phyloP scores from a whole-genome alignment of 1,140 invertebrate genomes.

The Mercenaria mercenaria region DNA sequence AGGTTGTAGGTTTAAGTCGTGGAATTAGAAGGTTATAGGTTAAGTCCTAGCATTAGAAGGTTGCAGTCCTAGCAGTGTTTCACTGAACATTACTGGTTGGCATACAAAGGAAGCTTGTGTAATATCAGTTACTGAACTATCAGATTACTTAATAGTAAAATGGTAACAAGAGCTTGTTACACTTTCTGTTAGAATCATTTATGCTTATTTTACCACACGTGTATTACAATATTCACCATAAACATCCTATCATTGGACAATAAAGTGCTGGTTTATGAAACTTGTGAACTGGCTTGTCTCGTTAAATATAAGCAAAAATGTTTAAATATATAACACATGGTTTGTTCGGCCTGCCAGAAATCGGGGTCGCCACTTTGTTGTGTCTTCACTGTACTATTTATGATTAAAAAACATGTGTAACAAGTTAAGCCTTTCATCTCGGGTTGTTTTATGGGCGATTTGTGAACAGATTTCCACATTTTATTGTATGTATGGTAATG shows the following conservation, averaged over 20 bases:
- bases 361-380: neutral
- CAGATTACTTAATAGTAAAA: neutral
- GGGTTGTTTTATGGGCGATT: conserved; percentile 18
- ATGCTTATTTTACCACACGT: conserved; percentile 22
- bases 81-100: no score
- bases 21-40: no score
- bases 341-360: neutral
- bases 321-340: conserved; percentile 54
- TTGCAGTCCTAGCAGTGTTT: no score
- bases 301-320: conserved; percentile 16
- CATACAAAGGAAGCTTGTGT: no score
- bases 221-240: conserved; percentile 37
- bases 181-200: neutral
- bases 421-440: conserved; percentile 25
- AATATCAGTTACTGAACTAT: no score
- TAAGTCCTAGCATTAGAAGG: no score
- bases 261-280: conserved; percentile 53
- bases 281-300: neutral
- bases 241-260: conserved; percentile 13
- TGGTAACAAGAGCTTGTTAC: conserved; percentile 8
- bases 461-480: conserved; percentile 1
- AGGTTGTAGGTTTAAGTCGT: no score
- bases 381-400: conserved; percentile 15
- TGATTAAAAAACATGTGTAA: conserved; percentile 35
- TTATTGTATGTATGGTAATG: neutral